Conservation (phyloP, 2,888 invertebrate species). For the Drosophila kanekoi region DNA sequence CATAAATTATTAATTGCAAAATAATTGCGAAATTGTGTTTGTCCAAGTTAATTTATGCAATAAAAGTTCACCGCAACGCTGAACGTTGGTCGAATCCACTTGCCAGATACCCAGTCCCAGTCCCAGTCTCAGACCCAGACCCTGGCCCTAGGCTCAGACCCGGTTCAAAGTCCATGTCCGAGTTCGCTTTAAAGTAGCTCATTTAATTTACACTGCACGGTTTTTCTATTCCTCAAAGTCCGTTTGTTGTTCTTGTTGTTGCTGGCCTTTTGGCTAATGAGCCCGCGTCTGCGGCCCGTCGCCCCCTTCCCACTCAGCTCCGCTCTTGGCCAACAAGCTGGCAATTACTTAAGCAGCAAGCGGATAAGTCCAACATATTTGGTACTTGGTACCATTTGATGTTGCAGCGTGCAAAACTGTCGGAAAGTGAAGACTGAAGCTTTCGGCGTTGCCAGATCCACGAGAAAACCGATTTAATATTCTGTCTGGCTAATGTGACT, state of each 20-base stretch:
- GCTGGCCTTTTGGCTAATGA: slow-evolving; percentile 55
- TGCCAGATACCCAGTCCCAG: not conserved
- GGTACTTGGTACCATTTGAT: slow-evolving; percentile 14
- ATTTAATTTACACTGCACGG: slow-evolving; percentile 32
- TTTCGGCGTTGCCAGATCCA: slow-evolving; percentile 5
- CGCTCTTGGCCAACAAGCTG: slow-evolving; percentile 13
- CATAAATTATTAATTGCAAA: slow-evolving; percentile 81
- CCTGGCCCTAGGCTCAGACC: not conserved
- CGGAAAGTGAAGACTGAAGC: slow-evolving; percentile 9
- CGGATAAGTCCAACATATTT: slow-evolving; percentile 44
- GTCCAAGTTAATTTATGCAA: slow-evolving; percentile 79
- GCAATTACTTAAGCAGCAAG: slow-evolving; percentile 64
- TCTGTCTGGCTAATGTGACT: not conserved
- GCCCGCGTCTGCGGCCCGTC: slow-evolving; percentile 8
- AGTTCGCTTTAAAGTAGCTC: slow-evolving; percentile 46
- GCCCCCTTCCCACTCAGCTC: not conserved
- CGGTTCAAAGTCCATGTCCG: slow-evolving; percentile 17
- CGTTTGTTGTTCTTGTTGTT: not conserved
- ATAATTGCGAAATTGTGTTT: slow-evolving; percentile 81
- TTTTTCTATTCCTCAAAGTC: slow-evolving; percentile 1
- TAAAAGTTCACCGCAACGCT: slow-evolving; percentile 62
- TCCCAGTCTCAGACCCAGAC: not conserved
- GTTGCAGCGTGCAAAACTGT: slow-evolving; percentile 5
- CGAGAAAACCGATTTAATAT: slow-evolving; percentile 2
- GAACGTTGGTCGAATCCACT: slow-evolving; percentile 25